These are phyloP conservation scores for Copidosoma aretas DNA, from an alignment of 2,888 invertebrate genomes.

Conservation along the genomic window DNA sequence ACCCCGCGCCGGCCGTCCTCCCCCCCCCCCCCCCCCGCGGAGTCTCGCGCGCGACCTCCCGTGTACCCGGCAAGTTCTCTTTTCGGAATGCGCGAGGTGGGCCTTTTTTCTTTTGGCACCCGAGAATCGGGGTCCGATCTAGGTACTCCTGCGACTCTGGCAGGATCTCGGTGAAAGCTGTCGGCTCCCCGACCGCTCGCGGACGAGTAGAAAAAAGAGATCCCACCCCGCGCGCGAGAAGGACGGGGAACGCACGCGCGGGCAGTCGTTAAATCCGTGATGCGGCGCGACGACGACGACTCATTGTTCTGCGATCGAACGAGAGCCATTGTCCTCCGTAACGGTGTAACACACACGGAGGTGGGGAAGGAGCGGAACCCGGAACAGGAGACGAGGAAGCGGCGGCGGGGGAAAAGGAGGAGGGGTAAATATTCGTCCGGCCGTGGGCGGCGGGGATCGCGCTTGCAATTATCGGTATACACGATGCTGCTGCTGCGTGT, in stretches of 20 bases:
- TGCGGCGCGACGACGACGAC: constrained; percentile 33
- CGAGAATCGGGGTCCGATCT: too few species aligned
- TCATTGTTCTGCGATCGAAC: constrained; percentile 37
- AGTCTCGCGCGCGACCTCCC: too few species aligned
- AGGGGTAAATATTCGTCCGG: constrained; percentile 29
- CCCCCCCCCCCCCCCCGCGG: too few species aligned
- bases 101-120: too few species aligned
- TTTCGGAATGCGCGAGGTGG: too few species aligned
- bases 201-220: neutral
- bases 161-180: too few species aligned
- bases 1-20: too few species aligned
- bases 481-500: constrained; percentile 14
- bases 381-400: neutral
- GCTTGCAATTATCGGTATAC: constrained; percentile 27
- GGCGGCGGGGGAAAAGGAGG: neutral
- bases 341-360: constrained; percentile 30
- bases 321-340: constrained; percentile 37
- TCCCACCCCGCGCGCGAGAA: neutral
- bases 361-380: neutral
- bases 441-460: constrained; percentile 23
- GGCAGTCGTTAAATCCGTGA: constrained; percentile 28
- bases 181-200: too few species aligned
- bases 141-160: too few species aligned
- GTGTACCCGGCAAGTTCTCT: too few species aligned
- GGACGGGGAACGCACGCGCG: neutral